phyloP scores from a whole-genome alignment of 2,113 vertebrate species.

The Mustelus asterias region DNA sequence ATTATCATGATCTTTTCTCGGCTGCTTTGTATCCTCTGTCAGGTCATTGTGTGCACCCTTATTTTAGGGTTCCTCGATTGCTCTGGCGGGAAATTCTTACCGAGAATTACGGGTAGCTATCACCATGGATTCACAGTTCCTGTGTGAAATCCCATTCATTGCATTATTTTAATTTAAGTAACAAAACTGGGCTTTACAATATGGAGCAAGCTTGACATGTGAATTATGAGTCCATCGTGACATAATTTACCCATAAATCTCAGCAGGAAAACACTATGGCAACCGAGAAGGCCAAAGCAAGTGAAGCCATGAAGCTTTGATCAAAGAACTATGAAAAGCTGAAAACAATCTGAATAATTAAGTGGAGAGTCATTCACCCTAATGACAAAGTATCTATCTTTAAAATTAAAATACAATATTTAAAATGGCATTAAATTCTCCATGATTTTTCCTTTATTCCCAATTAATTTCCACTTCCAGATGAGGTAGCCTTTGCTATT shows the following conservation, averaged over 20 bases:
- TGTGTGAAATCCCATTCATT: constrained; percentile 9
- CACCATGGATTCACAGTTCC: constrained; percentile 8
- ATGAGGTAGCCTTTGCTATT: background rate
- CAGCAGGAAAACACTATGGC: background rate
- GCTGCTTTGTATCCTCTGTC: constrained; percentile 24
- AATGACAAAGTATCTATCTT: background rate
- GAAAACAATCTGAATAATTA: background rate
- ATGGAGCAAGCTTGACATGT: background rate
- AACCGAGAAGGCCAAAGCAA: background rate
- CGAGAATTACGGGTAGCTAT: constrained; percentile 5
- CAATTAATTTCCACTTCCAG: background rate
- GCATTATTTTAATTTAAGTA: constrained; percentile 26
- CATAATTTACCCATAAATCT: constrained; percentile 22
- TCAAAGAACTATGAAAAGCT: background rate
- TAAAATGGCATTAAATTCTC: background rate
- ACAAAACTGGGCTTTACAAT: background rate
- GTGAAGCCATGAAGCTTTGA: background rate
- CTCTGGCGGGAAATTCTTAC: background rate
- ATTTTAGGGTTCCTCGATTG: background rate
- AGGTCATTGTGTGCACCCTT: background rate
- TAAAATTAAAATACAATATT: constrained; percentile 1
- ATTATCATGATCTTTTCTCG: constrained; percentile 8
- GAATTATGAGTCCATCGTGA: background rate
- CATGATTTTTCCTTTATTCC: background rate
- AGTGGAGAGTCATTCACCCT: background rate